phyloP scores from a whole-genome alignment of 1,140 invertebrate species.

The Megathymus violae region DNA sequence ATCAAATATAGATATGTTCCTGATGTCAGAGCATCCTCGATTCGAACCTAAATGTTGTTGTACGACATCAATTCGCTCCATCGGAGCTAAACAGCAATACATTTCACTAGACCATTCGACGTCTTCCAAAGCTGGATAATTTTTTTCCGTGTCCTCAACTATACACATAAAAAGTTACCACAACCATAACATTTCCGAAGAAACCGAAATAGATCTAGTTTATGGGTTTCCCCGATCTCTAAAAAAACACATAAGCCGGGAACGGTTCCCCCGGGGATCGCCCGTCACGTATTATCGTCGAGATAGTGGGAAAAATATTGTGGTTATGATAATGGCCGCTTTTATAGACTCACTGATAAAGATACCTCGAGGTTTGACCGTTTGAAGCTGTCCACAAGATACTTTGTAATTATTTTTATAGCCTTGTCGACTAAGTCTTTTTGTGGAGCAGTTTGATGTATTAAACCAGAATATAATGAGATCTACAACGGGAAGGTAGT shows the following conservation, averaged over 20 bases:
- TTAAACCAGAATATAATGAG: no score
- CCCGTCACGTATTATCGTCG: conserved; percentile 41
- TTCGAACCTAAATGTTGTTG: no score
- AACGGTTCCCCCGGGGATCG: conserved; percentile 43
- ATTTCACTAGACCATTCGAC: neutral
- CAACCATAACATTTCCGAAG: conserved; percentile 6
- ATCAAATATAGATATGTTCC: no score
- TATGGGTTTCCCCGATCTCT: conserved; percentile 23
- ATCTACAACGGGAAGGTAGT: no score
- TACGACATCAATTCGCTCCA: no score
- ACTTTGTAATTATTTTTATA: no score
- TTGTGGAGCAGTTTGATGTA: no score
- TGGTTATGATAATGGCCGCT: conserved; percentile 42
- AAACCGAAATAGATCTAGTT: conserved; percentile 25
- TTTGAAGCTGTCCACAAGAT: no score
- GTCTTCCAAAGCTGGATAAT: neutral
- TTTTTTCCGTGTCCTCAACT: neutral
- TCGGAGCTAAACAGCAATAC: no score
- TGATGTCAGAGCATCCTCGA: no score
- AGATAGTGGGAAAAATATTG: conserved; percentile 45
- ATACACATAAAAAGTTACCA: neutral
- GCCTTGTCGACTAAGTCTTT: no score
- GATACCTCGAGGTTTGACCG: conserved; percentile 8
- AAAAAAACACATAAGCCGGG: conserved; percentile 40
- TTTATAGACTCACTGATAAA: conserved; percentile 37